Percentiles rank a stretch among this genome's conserved stretches.
These are phyloP conservation scores for Sylvietta virens DNA, from an alignment of 2,113 vertebrate genomes.

Conservation along the genomic window DNA sequence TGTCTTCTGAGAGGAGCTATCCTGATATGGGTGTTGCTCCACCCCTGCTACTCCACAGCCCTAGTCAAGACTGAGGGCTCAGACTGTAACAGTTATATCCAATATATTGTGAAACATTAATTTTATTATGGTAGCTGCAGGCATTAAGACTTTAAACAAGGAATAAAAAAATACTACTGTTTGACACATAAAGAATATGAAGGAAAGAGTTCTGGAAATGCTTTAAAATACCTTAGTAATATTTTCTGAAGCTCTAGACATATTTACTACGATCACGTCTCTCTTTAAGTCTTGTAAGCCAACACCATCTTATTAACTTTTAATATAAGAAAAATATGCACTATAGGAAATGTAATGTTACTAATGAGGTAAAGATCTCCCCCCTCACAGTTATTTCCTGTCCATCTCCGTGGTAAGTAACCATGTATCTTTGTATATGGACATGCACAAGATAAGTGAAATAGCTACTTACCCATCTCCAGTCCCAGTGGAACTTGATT, in stretches of 20 bases:
- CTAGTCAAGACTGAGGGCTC: neutral
- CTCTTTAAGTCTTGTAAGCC: neutral
- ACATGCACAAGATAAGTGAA: slow-evolving; percentile 40
- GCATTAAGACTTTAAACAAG: neutral
- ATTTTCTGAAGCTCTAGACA: neutral
- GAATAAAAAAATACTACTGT: neutral
- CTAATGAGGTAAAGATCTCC: slow-evolving; percentile 50
- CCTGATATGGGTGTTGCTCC: neutral
- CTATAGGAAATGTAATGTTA: slow-evolving; percentile 38
- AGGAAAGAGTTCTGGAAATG: neutral
- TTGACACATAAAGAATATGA: neutral
- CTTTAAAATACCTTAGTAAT: neutral
- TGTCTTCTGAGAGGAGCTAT: neutral
- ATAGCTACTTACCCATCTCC: slow-evolving; percentile 46
- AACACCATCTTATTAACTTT: slow-evolving; percentile 54
- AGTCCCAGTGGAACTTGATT: slow-evolving; percentile 29
- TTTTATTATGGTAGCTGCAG: neutral
- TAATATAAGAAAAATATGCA: slow-evolving; percentile 52
- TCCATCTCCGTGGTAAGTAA: slow-evolving; percentile 46
- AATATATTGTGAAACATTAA: neutral
- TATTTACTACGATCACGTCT: neutral
- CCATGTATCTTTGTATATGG: slow-evolving; percentile 52
- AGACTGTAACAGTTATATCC: neutral
- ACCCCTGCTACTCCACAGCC: neutral
- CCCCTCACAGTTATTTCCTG: slow-evolving; percentile 49